Evolutionary conservation across 1,140 invertebrate species (phyloP).

Genomic region (Ostrea denselamellosa): DNA sequence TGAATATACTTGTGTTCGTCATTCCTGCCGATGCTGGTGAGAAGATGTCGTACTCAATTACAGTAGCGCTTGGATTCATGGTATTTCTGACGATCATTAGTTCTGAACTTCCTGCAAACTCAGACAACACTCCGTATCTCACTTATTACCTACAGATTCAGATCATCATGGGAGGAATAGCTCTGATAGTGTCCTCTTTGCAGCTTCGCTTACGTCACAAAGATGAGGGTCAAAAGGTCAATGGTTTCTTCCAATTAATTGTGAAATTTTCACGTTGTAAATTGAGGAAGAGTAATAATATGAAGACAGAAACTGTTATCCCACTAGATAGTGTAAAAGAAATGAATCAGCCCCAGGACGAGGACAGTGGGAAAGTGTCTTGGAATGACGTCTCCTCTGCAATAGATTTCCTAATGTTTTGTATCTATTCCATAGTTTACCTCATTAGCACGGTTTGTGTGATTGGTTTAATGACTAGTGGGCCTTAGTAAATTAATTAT

Average conservation of each 20-base stretch:
- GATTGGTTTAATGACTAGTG: no score
- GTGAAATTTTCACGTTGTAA: background rate
- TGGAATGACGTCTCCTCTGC: background rate
- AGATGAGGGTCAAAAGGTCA: background rate
- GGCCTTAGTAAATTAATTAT: no score
- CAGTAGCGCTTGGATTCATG: conserved; percentile 4
- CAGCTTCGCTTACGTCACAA: background rate
- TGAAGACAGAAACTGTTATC: background rate
- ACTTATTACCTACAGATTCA: background rate
- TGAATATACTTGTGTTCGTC: conserved; percentile 34
- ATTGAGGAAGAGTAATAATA: background rate
- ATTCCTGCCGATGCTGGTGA: conserved; percentile 43
- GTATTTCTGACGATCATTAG: conserved; percentile 42
- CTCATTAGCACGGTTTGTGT: background rate
- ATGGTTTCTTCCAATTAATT: background rate
- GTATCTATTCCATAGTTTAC: background rate
- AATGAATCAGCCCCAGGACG: background rate
- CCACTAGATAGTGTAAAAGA: background rate
- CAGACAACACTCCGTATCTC: background rate
- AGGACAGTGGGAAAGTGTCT: background rate
- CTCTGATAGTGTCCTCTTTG: background rate
- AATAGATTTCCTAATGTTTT: background rate
- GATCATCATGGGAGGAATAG: background rate
- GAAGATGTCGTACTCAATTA: conserved; percentile 29
- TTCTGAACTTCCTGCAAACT: background rate